Evolutionary conservation across 2,888 invertebrate species (phyloP).

Genomic region (Heteropelma amictum): DNA sequence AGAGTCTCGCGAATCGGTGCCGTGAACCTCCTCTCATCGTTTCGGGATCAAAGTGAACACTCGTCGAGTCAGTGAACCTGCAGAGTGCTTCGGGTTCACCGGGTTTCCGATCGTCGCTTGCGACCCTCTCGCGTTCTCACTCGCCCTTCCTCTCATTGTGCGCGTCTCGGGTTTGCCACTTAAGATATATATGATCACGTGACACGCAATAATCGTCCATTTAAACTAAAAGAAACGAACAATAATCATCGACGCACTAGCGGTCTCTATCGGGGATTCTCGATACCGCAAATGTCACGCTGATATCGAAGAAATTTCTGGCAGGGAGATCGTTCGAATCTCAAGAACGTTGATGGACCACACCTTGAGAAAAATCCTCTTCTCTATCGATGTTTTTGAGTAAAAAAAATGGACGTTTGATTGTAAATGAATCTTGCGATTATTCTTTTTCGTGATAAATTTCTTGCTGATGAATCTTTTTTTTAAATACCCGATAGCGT

Average conservation of each 20-base stretch:
- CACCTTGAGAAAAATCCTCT: too few species aligned
- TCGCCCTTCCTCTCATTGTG: background rate
- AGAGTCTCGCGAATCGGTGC: conserved; percentile 52
- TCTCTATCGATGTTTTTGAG: too few species aligned
- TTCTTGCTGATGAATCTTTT: too few species aligned
- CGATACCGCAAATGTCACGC: too few species aligned
- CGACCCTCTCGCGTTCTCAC: background rate
- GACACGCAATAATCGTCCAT: background rate
- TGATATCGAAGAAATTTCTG: too few species aligned
- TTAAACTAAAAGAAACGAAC: background rate
- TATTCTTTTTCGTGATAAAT: too few species aligned
- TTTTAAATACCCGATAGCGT: too few species aligned
- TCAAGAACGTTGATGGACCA: too few species aligned
- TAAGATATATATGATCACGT: too few species aligned
- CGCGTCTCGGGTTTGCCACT: background rate
- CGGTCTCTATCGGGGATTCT: background rate
- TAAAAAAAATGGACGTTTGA: too few species aligned
- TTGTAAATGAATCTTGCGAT: too few species aligned
- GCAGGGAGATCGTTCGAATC: too few species aligned
- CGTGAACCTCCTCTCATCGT: conserved; percentile 54
- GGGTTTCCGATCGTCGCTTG: conserved; percentile 47
- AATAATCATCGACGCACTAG: background rate
- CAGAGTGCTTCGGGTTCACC: conserved; percentile 53
- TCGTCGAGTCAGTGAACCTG: conserved; percentile 60
- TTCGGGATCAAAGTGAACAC: conserved; percentile 60